These are phyloP conservation scores for Ophion ventricosus DNA, from an alignment of 2,888 invertebrate genomes.

Conservation along the genomic window DNA sequence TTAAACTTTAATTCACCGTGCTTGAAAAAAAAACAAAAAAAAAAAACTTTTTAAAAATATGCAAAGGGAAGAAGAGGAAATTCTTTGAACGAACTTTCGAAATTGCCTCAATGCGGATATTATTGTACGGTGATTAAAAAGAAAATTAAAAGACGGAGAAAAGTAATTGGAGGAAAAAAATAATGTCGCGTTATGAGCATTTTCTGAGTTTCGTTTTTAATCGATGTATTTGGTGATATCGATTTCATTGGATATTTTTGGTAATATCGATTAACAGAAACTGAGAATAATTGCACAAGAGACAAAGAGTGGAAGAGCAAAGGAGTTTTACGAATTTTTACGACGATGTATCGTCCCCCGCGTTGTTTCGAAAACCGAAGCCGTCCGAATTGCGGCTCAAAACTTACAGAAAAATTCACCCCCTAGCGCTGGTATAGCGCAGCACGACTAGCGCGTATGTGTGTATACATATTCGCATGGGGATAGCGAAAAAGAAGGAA, in stretches of 20 bases:
- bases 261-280: no score
- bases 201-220: background rate
- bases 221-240: no score
- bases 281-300: no score
- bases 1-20: background rate
- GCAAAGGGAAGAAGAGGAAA: no score
- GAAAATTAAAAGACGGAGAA: background rate
- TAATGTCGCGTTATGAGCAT: background rate
- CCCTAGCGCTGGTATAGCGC: conserved; percentile 14
- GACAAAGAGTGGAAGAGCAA: no score
- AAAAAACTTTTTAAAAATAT: no score
- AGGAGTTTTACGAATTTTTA: background rate
- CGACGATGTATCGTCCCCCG: background rate
- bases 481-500: background rate
- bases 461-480: background rate
- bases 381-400: background rate
- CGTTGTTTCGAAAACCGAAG: conserved; percentile 16
- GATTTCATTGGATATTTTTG: no score
- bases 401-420: background rate
- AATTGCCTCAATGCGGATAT: no score
- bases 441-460: background rate
- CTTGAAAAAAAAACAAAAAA: background rate
- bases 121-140: no score
- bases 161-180: background rate
- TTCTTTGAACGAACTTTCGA: no score